Conservation (phyloP, 1,140 invertebrate genomes). For the Monochamus saltuarius region DNA sequence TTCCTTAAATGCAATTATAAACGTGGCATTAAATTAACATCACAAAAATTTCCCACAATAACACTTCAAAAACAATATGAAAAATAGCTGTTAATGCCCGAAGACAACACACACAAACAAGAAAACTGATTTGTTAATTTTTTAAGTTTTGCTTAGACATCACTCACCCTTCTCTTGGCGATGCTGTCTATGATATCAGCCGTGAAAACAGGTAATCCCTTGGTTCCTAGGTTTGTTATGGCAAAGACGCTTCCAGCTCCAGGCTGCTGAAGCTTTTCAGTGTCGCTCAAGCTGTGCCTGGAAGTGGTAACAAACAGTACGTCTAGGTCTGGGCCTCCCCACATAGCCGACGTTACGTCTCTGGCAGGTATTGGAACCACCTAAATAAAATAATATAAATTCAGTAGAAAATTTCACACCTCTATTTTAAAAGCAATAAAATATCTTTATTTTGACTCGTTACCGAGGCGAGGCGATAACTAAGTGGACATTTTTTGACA, state of each 20-base stretch:
- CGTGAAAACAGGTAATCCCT: constrained; percentile 52
- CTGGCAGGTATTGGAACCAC: constrained; percentile 62
- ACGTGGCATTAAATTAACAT: not conserved
- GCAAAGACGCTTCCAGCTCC: constrained; percentile 71
- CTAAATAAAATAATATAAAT: constrained; percentile 22
- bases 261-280: constrained; percentile 60
- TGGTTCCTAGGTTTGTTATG: constrained; percentile 65
- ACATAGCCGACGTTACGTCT: constrained; percentile 77
- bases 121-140: not conserved
- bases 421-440: too few species aligned
- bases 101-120: constrained; percentile 4
- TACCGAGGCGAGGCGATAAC: too few species aligned
- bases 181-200: constrained; percentile 37
- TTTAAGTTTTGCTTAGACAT: not conserved
- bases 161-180: constrained; percentile 25
- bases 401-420: not conserved
- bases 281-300: constrained; percentile 50
- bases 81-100: not conserved
- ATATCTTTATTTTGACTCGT: too few species aligned
- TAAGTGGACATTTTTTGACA: too few species aligned
- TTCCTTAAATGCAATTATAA: too few species aligned
- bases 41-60: not conserved
- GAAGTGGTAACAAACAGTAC: constrained; percentile 76
- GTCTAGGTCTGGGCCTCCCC: constrained; percentile 74
- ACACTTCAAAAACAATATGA: not conserved